Percentiles rank a stretch among this genome's conserved stretches.
phyloP scores from a whole-genome alignment of 1,140 invertebrate species.

The Amyelois transitella region DNA sequence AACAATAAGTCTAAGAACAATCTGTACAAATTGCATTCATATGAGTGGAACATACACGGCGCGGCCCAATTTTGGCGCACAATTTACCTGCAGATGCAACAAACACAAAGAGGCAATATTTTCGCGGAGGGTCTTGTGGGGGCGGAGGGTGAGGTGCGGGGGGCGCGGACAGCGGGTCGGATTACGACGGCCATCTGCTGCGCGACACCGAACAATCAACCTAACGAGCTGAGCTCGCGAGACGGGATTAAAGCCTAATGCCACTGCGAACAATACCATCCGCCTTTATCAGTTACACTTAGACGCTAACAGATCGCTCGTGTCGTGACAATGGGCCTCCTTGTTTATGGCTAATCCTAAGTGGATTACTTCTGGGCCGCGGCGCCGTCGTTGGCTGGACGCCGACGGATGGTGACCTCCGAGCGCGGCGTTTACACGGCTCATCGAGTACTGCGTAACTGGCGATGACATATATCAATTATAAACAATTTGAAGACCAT shows the following conservation, averaged over 20 bases:
- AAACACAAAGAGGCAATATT: constrained; percentile 70
- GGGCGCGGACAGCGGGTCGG: constrained; percentile 45
- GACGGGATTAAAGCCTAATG: constrained; percentile 66
- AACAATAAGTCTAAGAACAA: constrained; percentile 69
- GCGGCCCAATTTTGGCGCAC: constrained; percentile 64
- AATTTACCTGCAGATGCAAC: constrained; percentile 73
- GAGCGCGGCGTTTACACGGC: neutral
- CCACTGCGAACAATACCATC: constrained; percentile 61
- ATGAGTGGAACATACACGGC: constrained; percentile 52
- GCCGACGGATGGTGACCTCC: constrained; percentile 7
- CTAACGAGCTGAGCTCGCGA: constrained; percentile 65
- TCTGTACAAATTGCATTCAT: constrained; percentile 61
- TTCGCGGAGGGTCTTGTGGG: constrained; percentile 34
- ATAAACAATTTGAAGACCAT: too few species aligned
- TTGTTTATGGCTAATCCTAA: constrained; percentile 69
- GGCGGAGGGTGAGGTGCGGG: constrained; percentile 14
- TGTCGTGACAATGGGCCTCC: constrained; percentile 58
- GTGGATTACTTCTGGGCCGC: constrained; percentile 54
- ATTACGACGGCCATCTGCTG: constrained; percentile 67
- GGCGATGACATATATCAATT: too few species aligned
- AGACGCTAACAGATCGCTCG: constrained; percentile 65
- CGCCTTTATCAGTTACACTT: constrained; percentile 64
- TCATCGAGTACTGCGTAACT: neutral
- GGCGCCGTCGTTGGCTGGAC: constrained; percentile 16
- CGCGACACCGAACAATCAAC: constrained; percentile 63